Conservation (phyloP, 2,113 vertebrate genomes). For the Herpetotheres cachinnans region DNA sequence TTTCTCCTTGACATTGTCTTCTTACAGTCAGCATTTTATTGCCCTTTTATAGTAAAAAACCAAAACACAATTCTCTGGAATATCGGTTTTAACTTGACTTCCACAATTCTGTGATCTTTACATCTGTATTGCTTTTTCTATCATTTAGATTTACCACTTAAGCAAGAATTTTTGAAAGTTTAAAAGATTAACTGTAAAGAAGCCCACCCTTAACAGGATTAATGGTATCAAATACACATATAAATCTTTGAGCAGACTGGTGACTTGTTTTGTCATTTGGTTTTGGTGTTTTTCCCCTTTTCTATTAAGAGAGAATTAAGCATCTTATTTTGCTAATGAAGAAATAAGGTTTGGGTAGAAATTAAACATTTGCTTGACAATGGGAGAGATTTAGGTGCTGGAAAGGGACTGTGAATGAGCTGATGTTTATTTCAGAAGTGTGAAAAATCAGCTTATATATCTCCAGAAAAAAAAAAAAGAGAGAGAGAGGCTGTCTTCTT, state of each 20-base stretch:
- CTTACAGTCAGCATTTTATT: conserved; percentile 92
- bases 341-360: conserved; percentile 44
- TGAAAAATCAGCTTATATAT: conserved; percentile 75
- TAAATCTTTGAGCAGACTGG: neutral
- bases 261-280: neutral
- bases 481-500: conserved; percentile 80
- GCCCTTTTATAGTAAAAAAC: conserved; percentile 96
- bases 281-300: conserved; percentile 23
- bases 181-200: conserved; percentile 31
- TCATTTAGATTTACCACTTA: conserved; percentile 41
- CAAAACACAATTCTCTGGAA: conserved; percentile 67
- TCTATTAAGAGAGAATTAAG: conserved; percentile 50
- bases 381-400: conserved; percentile 49
- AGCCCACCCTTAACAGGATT: conserved; percentile 26
- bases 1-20: conserved; percentile 98
- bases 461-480: conserved; percentile 68
- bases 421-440: conserved; percentile 73
- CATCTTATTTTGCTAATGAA: conserved; percentile 61
- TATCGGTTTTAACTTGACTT: conserved; percentile 35
- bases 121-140: conserved; percentile 26
- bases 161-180: conserved; percentile 47
- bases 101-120: conserved; percentile 32
- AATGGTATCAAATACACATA: conserved; percentile 12
- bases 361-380: conserved; percentile 30
- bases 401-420: conserved; percentile 56